Evolutionary conservation across 2,888 invertebrate genomes (phyloP).

Genomic region (Rugalucina vietnamica): DNA sequence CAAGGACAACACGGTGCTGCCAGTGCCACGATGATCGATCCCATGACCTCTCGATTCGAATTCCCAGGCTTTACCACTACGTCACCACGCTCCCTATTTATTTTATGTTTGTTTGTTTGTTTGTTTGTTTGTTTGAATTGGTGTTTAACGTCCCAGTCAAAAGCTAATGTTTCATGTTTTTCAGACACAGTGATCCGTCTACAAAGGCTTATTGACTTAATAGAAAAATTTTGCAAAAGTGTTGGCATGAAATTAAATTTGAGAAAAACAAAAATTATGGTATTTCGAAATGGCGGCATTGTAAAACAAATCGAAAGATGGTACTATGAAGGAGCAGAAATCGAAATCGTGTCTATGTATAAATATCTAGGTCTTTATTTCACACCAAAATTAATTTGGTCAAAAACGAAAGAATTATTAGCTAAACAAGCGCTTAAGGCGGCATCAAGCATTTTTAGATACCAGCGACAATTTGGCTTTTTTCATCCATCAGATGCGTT

Average conservation of each 20-base stretch:
- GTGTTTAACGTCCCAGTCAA: too few relatives aligned
- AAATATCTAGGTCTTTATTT: constrained; percentile 5
- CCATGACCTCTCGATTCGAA: too few relatives aligned
- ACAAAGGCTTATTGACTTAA: not conserved
- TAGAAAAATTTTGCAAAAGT: not conserved
- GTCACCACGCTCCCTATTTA: too few relatives aligned
- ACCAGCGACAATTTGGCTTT: constrained; percentile 1
- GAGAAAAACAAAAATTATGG: not conserved
- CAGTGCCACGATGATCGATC: too few relatives aligned
- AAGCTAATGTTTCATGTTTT: not conserved
- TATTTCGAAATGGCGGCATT: not conserved
- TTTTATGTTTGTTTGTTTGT: too few relatives aligned
- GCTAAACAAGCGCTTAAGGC: not conserved
- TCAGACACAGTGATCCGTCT: not conserved
- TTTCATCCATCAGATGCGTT: not conserved
- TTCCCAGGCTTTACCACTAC: too few relatives aligned
- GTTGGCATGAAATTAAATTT: not conserved
- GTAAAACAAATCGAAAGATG: not conserved
- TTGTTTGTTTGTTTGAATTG: too few relatives aligned
- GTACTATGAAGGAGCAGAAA: not conserved
- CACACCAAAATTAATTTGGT: not conserved
- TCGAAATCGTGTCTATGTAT: not conserved
- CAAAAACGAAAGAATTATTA: not conserved
- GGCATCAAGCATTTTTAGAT: not conserved
- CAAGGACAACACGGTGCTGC: too few relatives aligned